Evolutionary conservation across 2,888 invertebrate species (phyloP), one percentile per base, ranked within the genome.

Genomic region (Petrolisthes manimaculis): DNA sequence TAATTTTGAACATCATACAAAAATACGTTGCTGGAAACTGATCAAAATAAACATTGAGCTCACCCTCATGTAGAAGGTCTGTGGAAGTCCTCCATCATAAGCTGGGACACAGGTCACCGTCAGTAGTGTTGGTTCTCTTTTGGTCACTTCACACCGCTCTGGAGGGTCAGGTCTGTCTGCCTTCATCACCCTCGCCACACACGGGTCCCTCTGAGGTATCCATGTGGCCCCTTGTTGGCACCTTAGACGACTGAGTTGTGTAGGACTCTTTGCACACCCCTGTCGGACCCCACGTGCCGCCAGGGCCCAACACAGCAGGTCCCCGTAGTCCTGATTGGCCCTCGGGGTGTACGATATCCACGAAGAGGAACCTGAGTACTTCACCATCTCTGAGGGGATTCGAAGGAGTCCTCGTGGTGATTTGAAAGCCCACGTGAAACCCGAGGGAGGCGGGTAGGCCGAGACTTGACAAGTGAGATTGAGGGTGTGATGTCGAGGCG

Each of bases 391-490:
- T 8, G 53, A 9, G 0, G 87, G 87, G 53, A 87, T 83, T 21
- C 67, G 83, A 4, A 87, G 78, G n/a, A 77, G 69, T 12, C 87
- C 87, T 69, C 21, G 91, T 91, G 77, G 89, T 67, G 89, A 86
- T 67, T 77, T 83, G 54, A 89, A 61, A 4, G 84, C 81, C 89
- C 89, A 89, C 18, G 86, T 79, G 54, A 89, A 89, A 18, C 80
- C 77, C 5, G 80, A 71, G 12, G 89, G 89, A 14, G 86, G 84
- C 4, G 92, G 92, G 85, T 91, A 91, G 14, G 92, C 91, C 67
- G 91, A 89, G 2, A 92, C 92, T 75, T 92, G 92, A 69, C 92
- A 92, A 14, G 91, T 84, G 24, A 91, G 89, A 61, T 91, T 88
- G 67, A 90, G 89, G 18, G 89, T 86, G 81, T 92, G 92, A 78